Evolutionary conservation across 2,797 vertebrate genomes (phyloP).

Genomic region (Anisognathus igniventris): DNA sequence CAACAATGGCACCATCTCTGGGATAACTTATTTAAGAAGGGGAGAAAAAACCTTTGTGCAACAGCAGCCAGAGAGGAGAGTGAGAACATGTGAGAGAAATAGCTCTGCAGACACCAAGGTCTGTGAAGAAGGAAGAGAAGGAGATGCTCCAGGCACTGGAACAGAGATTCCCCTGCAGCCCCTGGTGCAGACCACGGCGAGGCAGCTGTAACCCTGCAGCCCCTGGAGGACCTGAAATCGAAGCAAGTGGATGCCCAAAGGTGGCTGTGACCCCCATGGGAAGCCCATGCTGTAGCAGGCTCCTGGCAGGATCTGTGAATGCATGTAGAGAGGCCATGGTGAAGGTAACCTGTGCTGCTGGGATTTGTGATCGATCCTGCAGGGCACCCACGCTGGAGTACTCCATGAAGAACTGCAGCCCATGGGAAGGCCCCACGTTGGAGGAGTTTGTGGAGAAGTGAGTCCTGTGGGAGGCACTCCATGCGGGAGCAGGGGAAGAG

Average conservation of each 20-base stretch:
- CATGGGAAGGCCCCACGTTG: accelerated
- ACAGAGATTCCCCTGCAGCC: neutral
- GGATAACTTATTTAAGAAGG: neutral
- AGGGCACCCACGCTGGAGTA: neutral
- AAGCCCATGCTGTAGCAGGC: neutral
- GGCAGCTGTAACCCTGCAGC: neutral
- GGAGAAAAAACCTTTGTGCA: accelerated
- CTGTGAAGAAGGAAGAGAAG: neutral
- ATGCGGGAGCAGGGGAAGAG: neutral
- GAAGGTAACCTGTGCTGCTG: neutral
- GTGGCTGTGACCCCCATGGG: neutral
- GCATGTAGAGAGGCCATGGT: accelerated
- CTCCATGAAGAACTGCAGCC: neutral
- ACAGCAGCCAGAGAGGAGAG: neutral
- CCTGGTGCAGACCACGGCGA: accelerated
- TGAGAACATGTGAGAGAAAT: neutral
- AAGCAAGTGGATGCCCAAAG: neutral
- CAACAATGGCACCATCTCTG: accelerated
- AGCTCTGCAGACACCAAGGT: neutral
- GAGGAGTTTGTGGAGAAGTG: neutral
- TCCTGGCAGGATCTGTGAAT: neutral
- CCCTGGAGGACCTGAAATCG: accelerated
- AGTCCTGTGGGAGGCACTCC: neutral
- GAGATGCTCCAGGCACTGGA: neutral
- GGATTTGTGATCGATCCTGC: neutral